phyloP scores from a whole-genome alignment of 2,113 vertebrate species.

The Heterochromis multidens region DNA sequence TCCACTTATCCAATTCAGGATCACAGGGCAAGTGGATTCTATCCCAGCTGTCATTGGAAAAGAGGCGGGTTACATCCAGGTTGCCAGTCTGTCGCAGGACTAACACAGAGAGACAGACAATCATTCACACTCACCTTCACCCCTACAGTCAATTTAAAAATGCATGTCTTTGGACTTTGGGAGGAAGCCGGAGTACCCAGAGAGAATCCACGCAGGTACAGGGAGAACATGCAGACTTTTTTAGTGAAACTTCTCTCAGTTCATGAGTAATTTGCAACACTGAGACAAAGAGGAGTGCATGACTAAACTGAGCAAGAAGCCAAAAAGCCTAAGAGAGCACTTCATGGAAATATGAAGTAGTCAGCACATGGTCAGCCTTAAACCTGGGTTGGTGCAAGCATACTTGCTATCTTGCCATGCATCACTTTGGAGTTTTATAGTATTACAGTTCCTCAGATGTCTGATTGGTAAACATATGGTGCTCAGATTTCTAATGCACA shows the following conservation, averaged over 20 bases:
- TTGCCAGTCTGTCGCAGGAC: background rate
- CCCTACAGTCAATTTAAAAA: background rate
- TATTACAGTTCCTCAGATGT: background rate
- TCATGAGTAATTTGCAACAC: background rate
- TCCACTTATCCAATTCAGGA: background rate
- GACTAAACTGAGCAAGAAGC: background rate
- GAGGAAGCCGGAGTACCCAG: background rate
- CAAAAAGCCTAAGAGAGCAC: background rate
- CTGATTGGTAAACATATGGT: slow-evolving; percentile 4
- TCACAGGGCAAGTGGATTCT: background rate
- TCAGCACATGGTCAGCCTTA: rapidly evolving
- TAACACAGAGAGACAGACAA: background rate
- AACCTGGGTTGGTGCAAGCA: background rate
- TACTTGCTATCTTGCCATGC: background rate
- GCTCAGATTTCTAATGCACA: background rate
- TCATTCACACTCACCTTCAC: background rate
- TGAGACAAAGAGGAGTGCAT: background rate
- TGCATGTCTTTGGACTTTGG: background rate
- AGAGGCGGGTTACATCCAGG: rapidly evolving
- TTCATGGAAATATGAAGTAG: background rate
- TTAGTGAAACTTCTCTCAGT: background rate
- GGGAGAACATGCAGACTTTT: background rate
- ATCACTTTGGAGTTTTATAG: background rate
- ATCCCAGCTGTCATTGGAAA: background rate
- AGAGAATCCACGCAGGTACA: background rate